Conservation (phyloP, 1,140 invertebrate genomes). For the Ceratina calcarata region DNA sequence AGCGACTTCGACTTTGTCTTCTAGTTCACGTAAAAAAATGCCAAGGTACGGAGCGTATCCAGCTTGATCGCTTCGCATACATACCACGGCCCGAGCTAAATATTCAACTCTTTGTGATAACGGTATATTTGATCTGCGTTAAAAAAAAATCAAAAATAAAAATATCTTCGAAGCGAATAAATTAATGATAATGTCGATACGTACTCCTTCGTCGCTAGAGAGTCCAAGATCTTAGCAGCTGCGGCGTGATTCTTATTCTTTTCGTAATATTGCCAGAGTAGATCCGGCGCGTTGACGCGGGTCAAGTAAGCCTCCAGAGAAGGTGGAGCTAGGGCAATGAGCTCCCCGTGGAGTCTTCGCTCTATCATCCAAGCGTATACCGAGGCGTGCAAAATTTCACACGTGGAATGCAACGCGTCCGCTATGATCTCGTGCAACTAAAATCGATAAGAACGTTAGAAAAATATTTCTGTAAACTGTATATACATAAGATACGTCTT, state of each 20-base stretch:
- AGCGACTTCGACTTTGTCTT: slow-evolving; percentile 96
- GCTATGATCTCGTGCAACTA: slow-evolving; percentile 79
- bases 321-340: slow-evolving; percentile 89
- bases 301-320: slow-evolving; percentile 91
- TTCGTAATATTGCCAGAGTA: slow-evolving; percentile 98
- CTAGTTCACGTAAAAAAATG: slow-evolving; percentile 93
- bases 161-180: neutral
- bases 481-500: slow-evolving; percentile 35
- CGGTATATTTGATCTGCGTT: slow-evolving; percentile 82
- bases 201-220: slow-evolving; percentile 91
- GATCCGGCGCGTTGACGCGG: slow-evolving; percentile 87
- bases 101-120: slow-evolving; percentile 92
- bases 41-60: slow-evolving; percentile 89
- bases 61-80: slow-evolving; percentile 92
- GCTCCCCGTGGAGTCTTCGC: slow-evolving; percentile 87
- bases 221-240: slow-evolving; percentile 95
- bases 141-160: slow-evolving; percentile 1
- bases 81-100: slow-evolving; percentile 96
- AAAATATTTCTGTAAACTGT: neutral
- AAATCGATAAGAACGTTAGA: slow-evolving; percentile 10
- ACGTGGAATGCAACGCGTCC: slow-evolving; percentile 82
- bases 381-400: slow-evolving; percentile 94
- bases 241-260: slow-evolving; percentile 94
- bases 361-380: slow-evolving; percentile 97
- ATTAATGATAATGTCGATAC: slow-evolving; percentile 28